These are phyloP conservation scores for Brenthis hecate DNA, from an alignment of 2,888 invertebrate genomes.

Conservation along the genomic window DNA sequence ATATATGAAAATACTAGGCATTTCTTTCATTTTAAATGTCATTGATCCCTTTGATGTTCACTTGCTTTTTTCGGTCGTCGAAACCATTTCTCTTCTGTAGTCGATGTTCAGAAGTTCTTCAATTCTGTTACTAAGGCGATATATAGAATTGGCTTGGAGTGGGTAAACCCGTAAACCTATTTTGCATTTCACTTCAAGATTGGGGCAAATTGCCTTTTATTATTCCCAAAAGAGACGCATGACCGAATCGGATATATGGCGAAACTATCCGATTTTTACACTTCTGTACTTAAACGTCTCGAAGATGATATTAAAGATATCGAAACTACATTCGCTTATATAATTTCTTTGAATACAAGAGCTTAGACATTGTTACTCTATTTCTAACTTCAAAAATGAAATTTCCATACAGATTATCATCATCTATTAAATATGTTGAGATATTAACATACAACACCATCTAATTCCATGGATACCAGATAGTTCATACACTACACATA, in stretches of 20 bases:
- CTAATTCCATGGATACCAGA: no score
- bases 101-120: constrained; percentile 17
- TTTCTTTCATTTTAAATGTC: neutral
- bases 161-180: constrained; percentile 49
- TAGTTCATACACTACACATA: no score
- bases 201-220: constrained; percentile 55
- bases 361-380: no score
- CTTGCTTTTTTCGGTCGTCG: neutral
- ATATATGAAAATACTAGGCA: neutral
- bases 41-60: neutral
- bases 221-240: constrained; percentile 36
- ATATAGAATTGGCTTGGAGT: constrained; percentile 32
- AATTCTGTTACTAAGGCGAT: constrained; percentile 36
- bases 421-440: no score
- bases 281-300: neutral
- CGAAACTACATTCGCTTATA: no score
- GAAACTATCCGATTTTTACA: constrained; percentile 17
- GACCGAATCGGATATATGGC: constrained; percentile 14
- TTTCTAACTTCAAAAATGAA: no score
- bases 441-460: no score
- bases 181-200: constrained; percentile 54
- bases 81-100: constrained; percentile 6
- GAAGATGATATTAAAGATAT: no score
- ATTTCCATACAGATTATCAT: no score
- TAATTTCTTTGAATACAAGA: no score